A percentile compares a stretch with the other conserved stretches of the same genome.
phyloP scores from a whole-genome alignment of 2,797 vertebrate species.

The Catostomus latipinnis region DNA sequence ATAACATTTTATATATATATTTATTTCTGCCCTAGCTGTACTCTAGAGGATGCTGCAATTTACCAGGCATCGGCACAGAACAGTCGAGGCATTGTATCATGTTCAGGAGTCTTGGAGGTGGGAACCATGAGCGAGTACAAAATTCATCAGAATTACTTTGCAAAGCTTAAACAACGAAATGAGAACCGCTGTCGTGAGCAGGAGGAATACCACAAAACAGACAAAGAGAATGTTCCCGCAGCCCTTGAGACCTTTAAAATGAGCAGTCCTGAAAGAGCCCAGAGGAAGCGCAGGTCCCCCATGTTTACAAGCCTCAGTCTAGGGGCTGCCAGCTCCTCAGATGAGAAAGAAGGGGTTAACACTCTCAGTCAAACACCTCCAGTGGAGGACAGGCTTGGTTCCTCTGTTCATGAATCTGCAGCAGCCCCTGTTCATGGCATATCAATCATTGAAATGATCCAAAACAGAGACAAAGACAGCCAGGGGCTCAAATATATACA shows the following conservation, averaged over 20 bases:
- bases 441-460: constrained; percentile 52
- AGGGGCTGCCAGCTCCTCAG: constrained; percentile 61
- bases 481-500: constrained; percentile 73
- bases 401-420: constrained; percentile 53
- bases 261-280: constrained; percentile 83
- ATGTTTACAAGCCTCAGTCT: background rate
- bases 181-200: constrained; percentile 85
- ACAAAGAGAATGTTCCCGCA: constrained; percentile 73
- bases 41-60: constrained; percentile 93
- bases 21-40: constrained; percentile 79
- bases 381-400: background rate
- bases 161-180: constrained; percentile 90
- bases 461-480: constrained; percentile 73
- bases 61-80: constrained; percentile 96
- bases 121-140: constrained; percentile 93
- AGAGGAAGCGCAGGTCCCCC: constrained; percentile 85
- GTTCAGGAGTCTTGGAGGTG: constrained; percentile 93
- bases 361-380: constrained; percentile 50
- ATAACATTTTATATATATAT: background rate
- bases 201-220: constrained; percentile 79
- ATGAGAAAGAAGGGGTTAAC: constrained; percentile 63
- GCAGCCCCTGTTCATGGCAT: constrained; percentile 53
- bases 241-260: constrained; percentile 68
- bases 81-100: constrained; percentile 94
- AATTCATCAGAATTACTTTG: constrained; percentile 95